These are phyloP conservation scores for Acanthochromis polyacanthus DNA, from an alignment of 2,113 vertebrate genomes.

Conservation along the genomic window DNA sequence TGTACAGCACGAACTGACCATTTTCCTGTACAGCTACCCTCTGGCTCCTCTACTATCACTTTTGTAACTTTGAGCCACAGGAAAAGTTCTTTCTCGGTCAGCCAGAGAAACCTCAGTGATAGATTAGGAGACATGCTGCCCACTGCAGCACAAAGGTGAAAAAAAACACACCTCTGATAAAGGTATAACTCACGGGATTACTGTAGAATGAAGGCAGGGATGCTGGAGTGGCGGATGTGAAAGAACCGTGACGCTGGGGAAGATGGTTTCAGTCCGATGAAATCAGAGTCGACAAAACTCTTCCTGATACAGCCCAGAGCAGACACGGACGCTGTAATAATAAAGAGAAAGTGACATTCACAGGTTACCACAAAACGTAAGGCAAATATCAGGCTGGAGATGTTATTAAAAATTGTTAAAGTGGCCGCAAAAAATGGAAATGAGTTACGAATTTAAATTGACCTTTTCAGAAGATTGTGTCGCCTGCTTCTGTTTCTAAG, in stretches of 20 bases:
- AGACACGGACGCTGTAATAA: not conserved
- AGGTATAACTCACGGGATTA: conserved; percentile 54
- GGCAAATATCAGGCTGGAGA: not conserved
- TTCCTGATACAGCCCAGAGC: not conserved
- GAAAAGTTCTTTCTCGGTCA: not conserved
- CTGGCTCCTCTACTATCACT: not conserved
- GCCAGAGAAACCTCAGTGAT: conserved; percentile 19
- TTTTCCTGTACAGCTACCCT: not conserved
- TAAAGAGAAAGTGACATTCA: not conserved
- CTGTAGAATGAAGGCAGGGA: conserved; percentile 31
- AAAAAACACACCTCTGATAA: conserved; percentile 15
- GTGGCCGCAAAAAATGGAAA: not conserved
- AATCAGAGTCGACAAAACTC: not conserved
- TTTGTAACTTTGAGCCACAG: conserved; percentile 14
- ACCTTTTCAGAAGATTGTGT: not conserved
- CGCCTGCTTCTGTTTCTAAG: conserved; percentile 7
- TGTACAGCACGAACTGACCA: no score
- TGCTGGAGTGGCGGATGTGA: conserved; percentile 9
- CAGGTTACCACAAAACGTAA: not conserved
- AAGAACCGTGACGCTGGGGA: not conserved
- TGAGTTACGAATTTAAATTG: not conserved
- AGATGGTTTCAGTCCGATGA: conserved; percentile 20
- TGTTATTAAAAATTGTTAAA: not conserved
- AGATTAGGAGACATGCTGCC: conserved; percentile 29
- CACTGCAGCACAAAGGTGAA: conserved; percentile 10